Evolutionary conservation across 2,113 vertebrate genomes (phyloP), one percentile per base, ranked within the genome.

Genomic region (Centropus bengalensis): DNA sequence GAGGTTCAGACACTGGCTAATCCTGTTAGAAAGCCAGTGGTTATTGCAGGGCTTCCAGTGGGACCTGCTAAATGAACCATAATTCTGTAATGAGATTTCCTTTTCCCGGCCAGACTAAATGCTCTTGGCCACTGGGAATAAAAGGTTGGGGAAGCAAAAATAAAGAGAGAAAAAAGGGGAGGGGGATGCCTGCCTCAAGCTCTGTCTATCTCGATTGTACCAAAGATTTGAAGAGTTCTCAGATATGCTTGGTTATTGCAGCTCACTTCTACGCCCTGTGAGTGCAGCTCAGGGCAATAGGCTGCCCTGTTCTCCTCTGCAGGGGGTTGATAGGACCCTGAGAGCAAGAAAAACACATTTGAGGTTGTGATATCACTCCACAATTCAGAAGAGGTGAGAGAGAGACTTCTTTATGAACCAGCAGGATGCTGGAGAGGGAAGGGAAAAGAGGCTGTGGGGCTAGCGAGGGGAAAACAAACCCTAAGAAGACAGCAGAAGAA

Each of bases 51-150:
- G 92, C 95, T 96, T 96, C 91, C 96, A 93, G 76, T 91, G 95
- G 96, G 96, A 96, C 89, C 75, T 82, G 91, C 93, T 96, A 95
- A 97, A 96, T 59, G 91, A 97, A 69, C 91, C 15, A 0, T 97
- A 97, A 97, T 97, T 95, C 73, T 30, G 80, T 96, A 96, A 97
- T 97, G 88, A 69, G 60, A 94, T 97, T 97, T 98, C 96, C 97
- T 96, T 82, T 91, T 94, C 96, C 69, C 44, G 91, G 92, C 88
- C 95, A 88, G 94, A 85, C 96, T 87, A 87, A 91, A 90, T 82
- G 93, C 84, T 96, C 96, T 74, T 8, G 88, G 82, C 97, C 95
- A 92, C 38, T 85, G 73, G 89, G 92, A 95, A 92, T 97, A 94
- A 32, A 67, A 91, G 93, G 33, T 24, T 2, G 40, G 33, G 74